Evolutionary conservation across 1,140 invertebrate genomes (phyloP).

Genomic region (Potamilus streckersoni): DNA sequence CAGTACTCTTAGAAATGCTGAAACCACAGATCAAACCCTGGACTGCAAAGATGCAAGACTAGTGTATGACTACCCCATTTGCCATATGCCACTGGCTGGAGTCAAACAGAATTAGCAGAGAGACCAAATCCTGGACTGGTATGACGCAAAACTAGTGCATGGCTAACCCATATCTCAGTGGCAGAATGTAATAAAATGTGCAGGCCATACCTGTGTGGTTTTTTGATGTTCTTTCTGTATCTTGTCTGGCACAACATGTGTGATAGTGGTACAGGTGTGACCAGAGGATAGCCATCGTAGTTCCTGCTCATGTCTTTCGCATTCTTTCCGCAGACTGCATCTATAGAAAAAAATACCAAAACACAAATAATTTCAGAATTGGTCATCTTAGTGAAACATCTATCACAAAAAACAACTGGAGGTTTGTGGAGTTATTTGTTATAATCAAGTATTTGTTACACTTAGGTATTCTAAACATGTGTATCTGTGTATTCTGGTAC

Average conservation of each 20-base stretch:
- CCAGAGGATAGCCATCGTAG: slow-evolving; percentile 93
- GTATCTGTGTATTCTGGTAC: too few relatives aligned
- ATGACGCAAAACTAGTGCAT: not conserved
- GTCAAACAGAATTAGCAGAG: not conserved
- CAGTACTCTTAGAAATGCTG: too few relatives aligned
- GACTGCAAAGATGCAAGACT: too few relatives aligned
- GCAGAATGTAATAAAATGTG: not conserved
- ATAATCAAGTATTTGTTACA: too few relatives aligned
- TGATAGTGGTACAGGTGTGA: slow-evolving; percentile 95
- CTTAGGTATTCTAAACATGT: too few relatives aligned
- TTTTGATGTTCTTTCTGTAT: slow-evolving; percentile 51
- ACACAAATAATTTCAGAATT: too few relatives aligned
- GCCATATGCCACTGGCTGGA: too few relatives aligned
- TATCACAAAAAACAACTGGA: too few relatives aligned
- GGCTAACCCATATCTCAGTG: not conserved
- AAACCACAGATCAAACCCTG: too few relatives aligned
- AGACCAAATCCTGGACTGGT: not conserved
- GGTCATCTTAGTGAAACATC: too few relatives aligned
- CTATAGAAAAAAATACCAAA: slow-evolving; percentile 55
- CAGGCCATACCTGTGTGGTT: slow-evolving; percentile 41
- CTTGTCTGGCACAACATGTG: slow-evolving; percentile 90
- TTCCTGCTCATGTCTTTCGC: slow-evolving; percentile 89
- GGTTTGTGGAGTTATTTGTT: too few relatives aligned
- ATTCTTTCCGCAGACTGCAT: slow-evolving; percentile 90
- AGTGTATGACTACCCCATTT: too few relatives aligned